Evolutionary conservation across 2,797 vertebrate genomes (phyloP), one percentile per base, ranked within the genome.

Genomic region (Pseudomugil gertrudae): DNA sequence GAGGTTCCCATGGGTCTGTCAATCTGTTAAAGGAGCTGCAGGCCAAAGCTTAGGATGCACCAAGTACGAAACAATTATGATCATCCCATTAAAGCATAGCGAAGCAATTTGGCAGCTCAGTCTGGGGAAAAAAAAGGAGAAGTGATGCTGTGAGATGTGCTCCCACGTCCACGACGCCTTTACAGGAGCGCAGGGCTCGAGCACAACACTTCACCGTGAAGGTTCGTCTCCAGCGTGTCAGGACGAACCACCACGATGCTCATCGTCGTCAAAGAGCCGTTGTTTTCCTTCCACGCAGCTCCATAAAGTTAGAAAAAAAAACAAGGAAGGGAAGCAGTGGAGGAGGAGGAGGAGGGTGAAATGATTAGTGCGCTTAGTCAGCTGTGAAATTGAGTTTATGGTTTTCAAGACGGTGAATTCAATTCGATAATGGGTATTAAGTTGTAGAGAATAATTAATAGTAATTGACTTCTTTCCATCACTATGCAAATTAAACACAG

Each of bases 321-420:
- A 51, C 38, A 23, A 35, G 17, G 1, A 0, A 40, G 66, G 9
- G 55, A 67, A 69, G 74, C 5, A 43, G 11, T 6, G 54, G 70
- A 74, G 29, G 29, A 6, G 9, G 55, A 67, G 68, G 74, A 5
- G 50, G 11, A 6, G 54, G 72, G 75, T 66, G 80, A 81, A 89
- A 90, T 89, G 88, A 93, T 93, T 93, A 92, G 91, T 86, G 89
- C n/a, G 90, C 84, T 86, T 87, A 92, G 90, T 92, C 92, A 89
- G 84, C 91, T 90, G 90, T 94, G 93, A 93, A 93, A 94, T 93
- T 93, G 90, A 91, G 86, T 92, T 93, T 90, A 94, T 93, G 90
- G 91, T 92, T 92, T 93, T 91, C 87, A 89, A 92, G 91, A 93
- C 88, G 78, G 85, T 83, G 84, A 90, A 91, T 92, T 93, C 90